These are phyloP conservation scores for Portunus trituberculatus DNA, from an alignment of 1,140 invertebrate species.

Conservation along the genomic window DNA sequence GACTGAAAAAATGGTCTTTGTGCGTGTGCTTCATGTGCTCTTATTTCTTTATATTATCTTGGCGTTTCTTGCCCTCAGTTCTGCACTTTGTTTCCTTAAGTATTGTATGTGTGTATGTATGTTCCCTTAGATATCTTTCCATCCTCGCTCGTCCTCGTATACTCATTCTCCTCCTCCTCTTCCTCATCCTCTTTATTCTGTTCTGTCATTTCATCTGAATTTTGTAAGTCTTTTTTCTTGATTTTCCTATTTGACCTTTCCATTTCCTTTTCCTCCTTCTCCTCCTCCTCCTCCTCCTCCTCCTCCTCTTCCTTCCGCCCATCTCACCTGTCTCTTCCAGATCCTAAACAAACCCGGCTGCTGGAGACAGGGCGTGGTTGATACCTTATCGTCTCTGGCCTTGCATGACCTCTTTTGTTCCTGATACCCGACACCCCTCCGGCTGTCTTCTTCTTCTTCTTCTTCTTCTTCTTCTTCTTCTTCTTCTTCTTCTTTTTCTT, in stretches of 20 bases:
- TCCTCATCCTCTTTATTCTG: no score
- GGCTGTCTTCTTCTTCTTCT: not conserved
- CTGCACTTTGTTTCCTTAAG: not conserved
- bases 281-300: not conserved
- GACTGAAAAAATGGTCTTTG: not conserved
- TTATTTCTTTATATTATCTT: not conserved
- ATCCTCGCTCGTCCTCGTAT: no score
- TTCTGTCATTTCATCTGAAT: no score
- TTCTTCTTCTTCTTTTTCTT: not conserved
- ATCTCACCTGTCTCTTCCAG: slow-evolving; percentile 4
- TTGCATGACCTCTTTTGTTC: not conserved
- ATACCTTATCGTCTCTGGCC: not conserved
- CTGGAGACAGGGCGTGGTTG: not conserved
- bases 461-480: not conserved
- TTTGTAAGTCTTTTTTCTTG: no score
- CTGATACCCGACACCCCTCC: not conserved
- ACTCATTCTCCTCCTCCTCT: no score
- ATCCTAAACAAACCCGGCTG: not conserved
- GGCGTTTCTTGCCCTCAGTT: not conserved
- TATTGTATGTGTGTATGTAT: no score
- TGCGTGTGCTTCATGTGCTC: not conserved
- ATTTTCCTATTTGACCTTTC: no score
- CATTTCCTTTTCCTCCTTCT: no score
- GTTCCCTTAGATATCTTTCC: no score
- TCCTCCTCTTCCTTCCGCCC: not conserved